Evolutionary conservation across 2,113 vertebrate species (phyloP).

Genomic region (Oncorhynchus tshawytscha): DNA sequence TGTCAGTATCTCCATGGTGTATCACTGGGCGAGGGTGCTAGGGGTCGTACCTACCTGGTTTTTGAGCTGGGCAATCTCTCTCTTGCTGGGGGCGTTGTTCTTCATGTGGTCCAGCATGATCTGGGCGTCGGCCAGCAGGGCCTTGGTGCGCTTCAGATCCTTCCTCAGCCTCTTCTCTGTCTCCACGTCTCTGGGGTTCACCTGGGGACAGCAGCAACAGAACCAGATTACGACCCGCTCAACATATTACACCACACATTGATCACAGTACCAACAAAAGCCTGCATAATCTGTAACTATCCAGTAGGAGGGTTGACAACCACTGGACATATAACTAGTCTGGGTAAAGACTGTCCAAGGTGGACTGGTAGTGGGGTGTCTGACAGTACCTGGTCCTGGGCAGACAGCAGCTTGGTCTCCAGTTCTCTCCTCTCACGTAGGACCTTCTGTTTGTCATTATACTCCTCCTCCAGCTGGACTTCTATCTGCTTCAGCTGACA

Average conservation of each 20-base stretch:
- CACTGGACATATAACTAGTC: too few species aligned
- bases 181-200: conserved; percentile 85
- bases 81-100: conserved; percentile 94
- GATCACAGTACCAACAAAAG: not conserved
- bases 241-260: not conserved
- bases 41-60: conserved; percentile 82
- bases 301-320: too few species aligned
- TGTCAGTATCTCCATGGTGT: not conserved
- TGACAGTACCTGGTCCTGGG: conserved; percentile 84
- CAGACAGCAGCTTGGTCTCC: conserved; percentile 82
- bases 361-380: not conserved
- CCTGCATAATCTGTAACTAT: not conserved
- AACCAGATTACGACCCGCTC: not conserved
- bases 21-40: too few species aligned
- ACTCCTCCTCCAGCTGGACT: conserved; percentile 93
- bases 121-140: conserved; percentile 90
- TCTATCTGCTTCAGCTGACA: conserved; percentile 93
- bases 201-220: conserved; percentile 66
- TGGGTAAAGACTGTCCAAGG: too few species aligned
- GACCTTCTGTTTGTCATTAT: conserved; percentile 96
- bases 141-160: conserved; percentile 95
- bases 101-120: conserved; percentile 98
- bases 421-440: conserved; percentile 90
- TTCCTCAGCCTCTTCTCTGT: conserved; percentile 90
- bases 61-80: conserved; percentile 94